These are phyloP conservation scores for Hydrozoanthus tunicans DNA, from an alignment of 64 coral and sea anemone species.

Conservation along the genomic window DNA sequence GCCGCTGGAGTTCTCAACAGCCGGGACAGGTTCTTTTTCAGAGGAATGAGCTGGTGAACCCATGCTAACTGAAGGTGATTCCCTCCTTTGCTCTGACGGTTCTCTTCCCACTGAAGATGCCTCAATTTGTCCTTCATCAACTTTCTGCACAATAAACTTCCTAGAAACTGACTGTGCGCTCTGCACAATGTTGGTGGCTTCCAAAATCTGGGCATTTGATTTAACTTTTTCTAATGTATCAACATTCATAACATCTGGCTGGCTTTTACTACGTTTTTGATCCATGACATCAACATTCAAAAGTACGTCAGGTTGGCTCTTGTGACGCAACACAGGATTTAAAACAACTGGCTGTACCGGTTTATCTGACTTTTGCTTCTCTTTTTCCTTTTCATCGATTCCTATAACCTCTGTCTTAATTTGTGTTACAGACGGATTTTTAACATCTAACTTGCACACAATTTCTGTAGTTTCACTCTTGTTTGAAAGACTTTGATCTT, in stretches of 20 bases:
- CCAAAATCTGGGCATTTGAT: background rate
- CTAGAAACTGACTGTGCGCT: conserved; percentile 11
- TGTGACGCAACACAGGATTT: conserved; percentile 52
- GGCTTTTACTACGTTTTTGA: conserved; percentile 2
- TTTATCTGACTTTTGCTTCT: conserved; percentile 25
- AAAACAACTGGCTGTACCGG: conserved; percentile 34
- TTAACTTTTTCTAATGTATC: conserved; percentile 31
- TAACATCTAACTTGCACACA: background rate
- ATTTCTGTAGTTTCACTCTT: conserved; percentile 20
- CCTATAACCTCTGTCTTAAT: background rate
- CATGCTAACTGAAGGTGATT: background rate
- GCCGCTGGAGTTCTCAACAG: background rate
- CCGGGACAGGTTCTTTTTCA: conserved; percentile 34
- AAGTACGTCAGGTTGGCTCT: conserved; percentile 33
- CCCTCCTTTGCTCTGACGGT: background rate
- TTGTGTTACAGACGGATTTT: background rate
- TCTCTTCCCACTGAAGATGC: background rate
- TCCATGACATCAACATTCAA: background rate
- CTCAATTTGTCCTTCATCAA: conserved; percentile 25
- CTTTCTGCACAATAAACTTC: conserved; percentile 48
- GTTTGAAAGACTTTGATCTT: conserved; percentile 23
- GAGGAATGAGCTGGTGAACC: conserved; percentile 52
- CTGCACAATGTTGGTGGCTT: background rate
- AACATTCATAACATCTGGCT: conserved; percentile 13
- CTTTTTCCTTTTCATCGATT: conserved; percentile 48